Evolutionary conservation across 2,797 vertebrate species (phyloP), one percentile per base, ranked within the genome.

Genomic region (Sebastes steindachneri): DNA sequence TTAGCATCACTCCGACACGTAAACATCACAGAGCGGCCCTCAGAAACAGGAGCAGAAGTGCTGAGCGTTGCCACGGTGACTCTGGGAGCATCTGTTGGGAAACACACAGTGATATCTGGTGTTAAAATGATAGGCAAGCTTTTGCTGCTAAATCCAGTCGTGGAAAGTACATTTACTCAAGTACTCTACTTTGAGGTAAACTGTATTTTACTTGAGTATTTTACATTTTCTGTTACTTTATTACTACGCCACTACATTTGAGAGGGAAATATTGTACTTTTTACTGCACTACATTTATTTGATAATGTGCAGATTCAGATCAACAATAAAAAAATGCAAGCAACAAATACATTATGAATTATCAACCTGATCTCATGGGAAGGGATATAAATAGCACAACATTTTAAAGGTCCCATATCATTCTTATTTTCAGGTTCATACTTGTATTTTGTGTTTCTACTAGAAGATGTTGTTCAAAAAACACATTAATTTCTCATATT

Each of bases 1-100:
- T 91, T 88, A 3, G 86, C 83, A 3, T 87, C 81, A 17, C 85
- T 87, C 1, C 48, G 62, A 35, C 90, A 91, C 1, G 59, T 68
- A 11, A 91, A 41, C 0, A 4, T 54, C 59, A 85, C 83, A 1
- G 12, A 9, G 5, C 1, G 15, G 7, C 81, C 85, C 14, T 75
- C 81, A 23, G 53, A 19, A 3, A 79, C 73, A 0, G 83, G 64
- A 21, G 25, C 77, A 0, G 67, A 19, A 0, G 64, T 19, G 51
- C 8, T 60, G 23, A 76, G 25, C 0, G 28, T 21, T 1, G 60
- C 86, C 26, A 6, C 17, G 0, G 81, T 78, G 35, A 5, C 54
- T 59, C 41, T 53, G 0, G 86, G 88, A 62, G 41, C 74, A 35
- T 89, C 88, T 91, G 76, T 37, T 19, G 21, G 28, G 5, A 33